phyloP scores from a whole-genome alignment of 2,888 invertebrate genomes.

The Ennomos quercinarius region DNA sequence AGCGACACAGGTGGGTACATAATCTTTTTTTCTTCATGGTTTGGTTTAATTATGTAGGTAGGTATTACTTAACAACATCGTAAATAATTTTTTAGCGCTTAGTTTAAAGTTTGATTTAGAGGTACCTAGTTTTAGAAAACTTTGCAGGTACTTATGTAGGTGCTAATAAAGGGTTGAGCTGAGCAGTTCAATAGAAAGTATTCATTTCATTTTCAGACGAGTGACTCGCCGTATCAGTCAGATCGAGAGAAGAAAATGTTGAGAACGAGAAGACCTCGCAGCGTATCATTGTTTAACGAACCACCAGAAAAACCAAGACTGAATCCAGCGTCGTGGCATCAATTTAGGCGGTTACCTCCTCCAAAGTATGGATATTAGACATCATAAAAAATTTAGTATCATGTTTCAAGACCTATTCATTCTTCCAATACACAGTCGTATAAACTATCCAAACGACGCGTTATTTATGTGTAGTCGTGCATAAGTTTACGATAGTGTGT shows the following conservation, averaged over 20 bases:
- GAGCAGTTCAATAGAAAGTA: no score
- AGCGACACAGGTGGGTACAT: conserved; percentile 59
- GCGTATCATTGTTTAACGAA: conserved; percentile 79
- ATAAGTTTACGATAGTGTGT: conserved; percentile 8
- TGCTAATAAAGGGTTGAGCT: no score
- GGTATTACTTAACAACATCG: no score
- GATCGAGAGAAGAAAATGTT: conserved; percentile 71
- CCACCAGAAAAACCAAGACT: conserved; percentile 69
- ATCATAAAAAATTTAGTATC: neutral
- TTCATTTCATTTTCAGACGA: conserved; percentile 58
- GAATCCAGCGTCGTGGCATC: conserved; percentile 82
- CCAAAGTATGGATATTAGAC: conserved; percentile 65
- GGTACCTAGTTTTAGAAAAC: no score
- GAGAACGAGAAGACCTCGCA: conserved; percentile 71
- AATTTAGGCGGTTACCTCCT: conserved; percentile 75
- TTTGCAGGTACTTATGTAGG: no score
- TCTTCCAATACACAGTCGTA: conserved; percentile 7
- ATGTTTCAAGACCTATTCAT: conserved; percentile 4
- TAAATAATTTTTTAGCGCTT: no score
- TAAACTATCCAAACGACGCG: conserved; percentile 6
- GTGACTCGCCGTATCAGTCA: conserved; percentile 78
- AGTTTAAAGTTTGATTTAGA: no score
- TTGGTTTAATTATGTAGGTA: no score
- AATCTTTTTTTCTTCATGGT: no score
- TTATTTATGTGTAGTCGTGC: conserved; percentile 1